Conservation (phyloP, 2,888 invertebrate species). For the Boloria euphrosyne region DNA sequence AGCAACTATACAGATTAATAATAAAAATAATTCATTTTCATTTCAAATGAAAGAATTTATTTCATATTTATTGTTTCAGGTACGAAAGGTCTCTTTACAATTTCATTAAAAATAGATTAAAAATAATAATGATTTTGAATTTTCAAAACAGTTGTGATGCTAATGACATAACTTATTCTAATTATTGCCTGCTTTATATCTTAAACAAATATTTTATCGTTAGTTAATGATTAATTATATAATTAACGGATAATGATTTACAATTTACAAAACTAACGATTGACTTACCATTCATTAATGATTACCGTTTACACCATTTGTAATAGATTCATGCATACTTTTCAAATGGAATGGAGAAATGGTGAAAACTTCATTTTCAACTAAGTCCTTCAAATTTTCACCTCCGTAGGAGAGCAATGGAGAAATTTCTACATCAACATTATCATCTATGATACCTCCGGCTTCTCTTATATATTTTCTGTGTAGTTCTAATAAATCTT, state of each 20-base stretch:
- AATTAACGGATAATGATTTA: slow-evolving; percentile 4
- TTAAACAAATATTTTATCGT: not conserved
- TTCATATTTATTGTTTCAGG: slow-evolving; percentile 5
- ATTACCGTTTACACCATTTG: slow-evolving; percentile 69
- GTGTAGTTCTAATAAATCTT: slow-evolving; percentile 89
- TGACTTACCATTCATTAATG: slow-evolving; percentile 47
- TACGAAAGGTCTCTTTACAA: slow-evolving; percentile 21
- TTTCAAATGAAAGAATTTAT: not conserved
- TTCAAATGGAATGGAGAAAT: slow-evolving; percentile 85
- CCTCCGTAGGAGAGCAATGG: slow-evolving; percentile 95
- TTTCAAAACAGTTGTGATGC: not conserved
- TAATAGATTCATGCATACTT: slow-evolving; percentile 62
- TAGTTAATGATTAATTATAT: not conserved
- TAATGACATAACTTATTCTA: slow-evolving; percentile 1
- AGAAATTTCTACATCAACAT: slow-evolving; percentile 93
- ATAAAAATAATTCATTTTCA: not conserved
- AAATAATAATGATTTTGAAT: slow-evolving; percentile 3
- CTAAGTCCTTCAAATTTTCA: slow-evolving; percentile 88
- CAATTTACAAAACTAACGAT: slow-evolving; percentile 3
- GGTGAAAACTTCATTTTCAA: slow-evolving; percentile 85
- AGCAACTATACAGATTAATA: too few relatives aligned
- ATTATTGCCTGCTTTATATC: slow-evolving; percentile 8
- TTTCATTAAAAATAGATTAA: slow-evolving; percentile 9
- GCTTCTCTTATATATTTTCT: slow-evolving; percentile 90
- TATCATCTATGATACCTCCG: slow-evolving; percentile 87